Conservation (phyloP, 2,113 vertebrate genomes). For the Tichodroma muraria region DNA sequence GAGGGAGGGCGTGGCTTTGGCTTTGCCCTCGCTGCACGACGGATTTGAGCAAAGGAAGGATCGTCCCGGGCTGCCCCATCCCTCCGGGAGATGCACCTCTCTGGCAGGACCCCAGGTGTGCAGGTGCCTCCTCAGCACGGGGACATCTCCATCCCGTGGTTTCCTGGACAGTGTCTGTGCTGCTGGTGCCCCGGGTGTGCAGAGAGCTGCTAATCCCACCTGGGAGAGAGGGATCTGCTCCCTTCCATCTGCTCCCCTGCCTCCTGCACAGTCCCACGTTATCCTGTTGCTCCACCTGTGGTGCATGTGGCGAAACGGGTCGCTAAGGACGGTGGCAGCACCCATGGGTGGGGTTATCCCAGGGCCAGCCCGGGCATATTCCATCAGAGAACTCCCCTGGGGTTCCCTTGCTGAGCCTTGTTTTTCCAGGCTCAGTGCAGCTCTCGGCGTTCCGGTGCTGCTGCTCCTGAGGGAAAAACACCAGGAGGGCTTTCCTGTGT, state of each 20-base stretch:
- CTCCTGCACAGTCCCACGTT: background rate
- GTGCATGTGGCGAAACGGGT: rapidly evolving
- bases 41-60: background rate
- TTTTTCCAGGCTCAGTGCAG: background rate
- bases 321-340: background rate
- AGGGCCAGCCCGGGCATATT: background rate
- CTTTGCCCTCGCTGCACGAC: rapidly evolving
- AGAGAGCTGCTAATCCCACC: background rate
- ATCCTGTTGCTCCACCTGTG: rapidly evolving
- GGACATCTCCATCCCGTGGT: background rate
- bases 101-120: background rate
- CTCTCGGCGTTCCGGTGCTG: rapidly evolving
- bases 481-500: background rate
- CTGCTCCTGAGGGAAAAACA: background rate
- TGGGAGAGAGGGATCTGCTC: background rate
- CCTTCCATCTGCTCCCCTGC: background rate
- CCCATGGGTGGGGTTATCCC: background rate
- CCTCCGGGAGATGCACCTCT: rapidly evolving
- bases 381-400: background rate
- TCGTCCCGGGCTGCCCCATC: background rate
- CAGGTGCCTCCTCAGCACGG: background rate
- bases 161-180: background rate
- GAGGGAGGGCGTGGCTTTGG: background rate
- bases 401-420: rapidly evolving
- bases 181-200: background rate